A percentile compares a stretch with the other conserved stretches of the same genome.
Conservation (phyloP, 2,888 invertebrate species). For the Saturnia pavonia region DNA sequence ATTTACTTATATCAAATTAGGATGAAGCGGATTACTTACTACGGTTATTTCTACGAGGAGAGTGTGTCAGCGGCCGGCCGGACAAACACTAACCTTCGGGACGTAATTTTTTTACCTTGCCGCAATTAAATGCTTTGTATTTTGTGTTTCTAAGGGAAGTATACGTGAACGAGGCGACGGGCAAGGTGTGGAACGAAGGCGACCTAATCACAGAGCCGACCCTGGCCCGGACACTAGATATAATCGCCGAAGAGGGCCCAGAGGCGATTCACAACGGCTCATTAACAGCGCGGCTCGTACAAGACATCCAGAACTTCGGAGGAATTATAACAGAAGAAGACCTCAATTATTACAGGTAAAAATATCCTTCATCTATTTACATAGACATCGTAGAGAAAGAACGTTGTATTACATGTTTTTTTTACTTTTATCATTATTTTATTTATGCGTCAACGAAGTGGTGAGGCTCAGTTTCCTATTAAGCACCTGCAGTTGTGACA, state of each 20-base stretch:
- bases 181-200: constrained; percentile 82
- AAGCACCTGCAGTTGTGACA: no score
- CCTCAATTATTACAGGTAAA: constrained; percentile 85
- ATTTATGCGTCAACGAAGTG: no score
- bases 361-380: background rate
- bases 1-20: no score
- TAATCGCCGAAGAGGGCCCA: constrained; percentile 86
- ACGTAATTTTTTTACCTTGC: background rate
- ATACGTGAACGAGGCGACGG: constrained; percentile 84
- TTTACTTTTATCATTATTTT: background rate
- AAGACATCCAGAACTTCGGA: constrained; percentile 85
- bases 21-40: no score
- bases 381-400: no score
- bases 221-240: constrained; percentile 86
- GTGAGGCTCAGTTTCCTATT: no score
- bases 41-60: no score
- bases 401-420: background rate
- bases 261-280: constrained; percentile 89
- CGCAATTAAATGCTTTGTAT: background rate
- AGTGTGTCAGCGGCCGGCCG: no score
- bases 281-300: constrained; percentile 84
- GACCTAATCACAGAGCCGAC: constrained; percentile 84
- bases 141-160: constrained; percentile 60
- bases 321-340: constrained; percentile 91
- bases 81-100: no score